phyloP scores from a whole-genome alignment of 2,113 vertebrate species.

The Chrysochloris asiatica region DNA sequence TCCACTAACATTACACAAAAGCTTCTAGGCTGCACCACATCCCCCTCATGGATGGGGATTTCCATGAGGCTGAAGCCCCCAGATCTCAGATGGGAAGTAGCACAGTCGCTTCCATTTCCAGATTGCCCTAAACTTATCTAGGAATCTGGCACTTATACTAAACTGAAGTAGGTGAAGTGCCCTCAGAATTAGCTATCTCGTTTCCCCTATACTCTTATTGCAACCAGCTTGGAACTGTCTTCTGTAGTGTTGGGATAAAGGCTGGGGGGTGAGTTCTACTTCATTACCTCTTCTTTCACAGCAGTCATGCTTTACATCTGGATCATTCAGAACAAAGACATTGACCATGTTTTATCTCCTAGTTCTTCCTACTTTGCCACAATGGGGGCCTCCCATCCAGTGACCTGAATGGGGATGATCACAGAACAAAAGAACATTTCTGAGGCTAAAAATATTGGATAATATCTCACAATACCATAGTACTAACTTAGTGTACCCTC shows the following conservation, averaged over 20 bases:
- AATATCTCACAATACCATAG: too few species aligned
- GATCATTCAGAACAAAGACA: slow-evolving; percentile 2
- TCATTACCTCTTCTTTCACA: too few species aligned
- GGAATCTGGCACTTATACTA: neutral
- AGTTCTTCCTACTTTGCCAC: neutral
- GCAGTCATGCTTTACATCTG: neutral
- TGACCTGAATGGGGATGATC: neutral
- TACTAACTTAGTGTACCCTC: too few species aligned
- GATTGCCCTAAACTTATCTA: neutral
- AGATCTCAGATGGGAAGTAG: too few species aligned
- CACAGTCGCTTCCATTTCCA: neutral
- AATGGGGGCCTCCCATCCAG: neutral
- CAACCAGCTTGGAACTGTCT: too few species aligned
- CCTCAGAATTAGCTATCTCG: neutral
- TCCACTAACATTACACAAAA: neutral
- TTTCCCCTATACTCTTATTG: neutral
- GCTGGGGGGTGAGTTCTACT: too few species aligned
- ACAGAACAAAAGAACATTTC: slow-evolving; percentile 30
- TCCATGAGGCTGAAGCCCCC: too few species aligned
- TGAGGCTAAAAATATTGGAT: too few species aligned
- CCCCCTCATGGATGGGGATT: neutral
- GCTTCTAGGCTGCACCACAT: neutral
- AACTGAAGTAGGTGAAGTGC: neutral
- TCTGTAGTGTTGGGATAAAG: too few species aligned
- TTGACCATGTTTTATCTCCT: slow-evolving; percentile 10